Percentiles rank a stretch among this genome's conserved stretches.
These are phyloP conservation scores for Acronicta psi DNA, from an alignment of 2,888 invertebrate species.

Conservation along the genomic window DNA sequence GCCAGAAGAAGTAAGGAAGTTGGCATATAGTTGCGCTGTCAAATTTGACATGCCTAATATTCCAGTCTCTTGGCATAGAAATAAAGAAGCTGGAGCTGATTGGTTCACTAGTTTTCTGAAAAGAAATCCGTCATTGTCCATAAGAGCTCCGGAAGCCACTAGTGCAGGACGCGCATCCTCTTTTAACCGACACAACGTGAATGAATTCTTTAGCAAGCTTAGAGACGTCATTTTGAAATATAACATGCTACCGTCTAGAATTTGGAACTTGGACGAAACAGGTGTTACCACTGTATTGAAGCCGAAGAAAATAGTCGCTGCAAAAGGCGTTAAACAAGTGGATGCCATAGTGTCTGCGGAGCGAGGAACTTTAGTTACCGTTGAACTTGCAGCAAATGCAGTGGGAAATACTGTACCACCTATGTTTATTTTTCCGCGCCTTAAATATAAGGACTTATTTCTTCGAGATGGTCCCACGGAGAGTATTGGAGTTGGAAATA, in stretches of 20 bases:
- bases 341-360: slow-evolving; percentile 42
- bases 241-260: slow-evolving; percentile 32
- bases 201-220: too few species aligned
- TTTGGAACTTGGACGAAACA: slow-evolving; percentile 51
- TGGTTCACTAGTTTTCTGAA: neutral
- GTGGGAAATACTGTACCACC: slow-evolving; percentile 24
- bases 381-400: slow-evolving; percentile 21
- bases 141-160: slow-evolving; percentile 18
- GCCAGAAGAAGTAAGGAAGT: neutral
- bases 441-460: slow-evolving; percentile 9
- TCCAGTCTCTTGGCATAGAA: neutral
- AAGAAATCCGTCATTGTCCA: slow-evolving; percentile 7
- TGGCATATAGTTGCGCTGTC: neutral
- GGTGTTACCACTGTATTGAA: slow-evolving; percentile 46
- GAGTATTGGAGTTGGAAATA: too few species aligned
- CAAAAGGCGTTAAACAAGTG: slow-evolving; percentile 43
- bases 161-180: slow-evolving; percentile 3
- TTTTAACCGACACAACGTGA: too few species aligned
- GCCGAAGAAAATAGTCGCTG: slow-evolving; percentile 55
- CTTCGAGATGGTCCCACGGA: neutral
- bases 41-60: neutral
- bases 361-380: slow-evolving; percentile 43
- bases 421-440: slow-evolving; percentile 18
- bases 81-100: neutral
- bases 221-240: slow-evolving; percentile 3